A percentile compares a stretch with the other conserved stretches of the same genome.
These are phyloP conservation scores for Pyrgilauda ruficollis DNA, from an alignment of 2,113 vertebrate genomes.

Conservation along the genomic window DNA sequence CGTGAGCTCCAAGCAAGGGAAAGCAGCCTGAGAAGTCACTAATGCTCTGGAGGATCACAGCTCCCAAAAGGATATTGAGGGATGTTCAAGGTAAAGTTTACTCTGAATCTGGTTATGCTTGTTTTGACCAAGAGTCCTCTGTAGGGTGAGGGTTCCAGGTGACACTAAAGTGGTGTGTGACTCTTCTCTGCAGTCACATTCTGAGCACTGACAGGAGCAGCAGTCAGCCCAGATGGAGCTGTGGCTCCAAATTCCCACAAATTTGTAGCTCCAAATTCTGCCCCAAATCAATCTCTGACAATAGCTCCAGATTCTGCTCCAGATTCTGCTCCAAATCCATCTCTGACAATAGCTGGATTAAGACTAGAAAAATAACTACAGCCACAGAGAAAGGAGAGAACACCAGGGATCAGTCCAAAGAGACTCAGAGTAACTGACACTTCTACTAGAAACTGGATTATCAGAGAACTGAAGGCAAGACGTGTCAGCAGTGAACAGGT, in stretches of 20 bases:
- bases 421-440: background rate
- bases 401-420: background rate
- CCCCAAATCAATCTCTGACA: background rate
- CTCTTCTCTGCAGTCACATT: background rate
- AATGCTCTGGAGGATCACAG: background rate
- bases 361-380: background rate
- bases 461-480: background rate
- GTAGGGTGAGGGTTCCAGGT: background rate
- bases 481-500: background rate
- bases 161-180: background rate
- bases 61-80: background rate
- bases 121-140: background rate
- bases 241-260: background rate
- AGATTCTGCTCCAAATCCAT: background rate
- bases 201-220: background rate
- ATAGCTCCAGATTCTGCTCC: background rate
- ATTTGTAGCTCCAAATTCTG: background rate
- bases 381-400: background rate
- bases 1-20: accelerated
- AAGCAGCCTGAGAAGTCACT: background rate
- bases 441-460: background rate
- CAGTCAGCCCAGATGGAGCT: background rate
- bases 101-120: background rate
- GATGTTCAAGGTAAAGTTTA: background rate
- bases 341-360: background rate